phyloP scores from a whole-genome alignment of 2,888 invertebrate genomes.

The Trachelus troglodyta region DNA sequence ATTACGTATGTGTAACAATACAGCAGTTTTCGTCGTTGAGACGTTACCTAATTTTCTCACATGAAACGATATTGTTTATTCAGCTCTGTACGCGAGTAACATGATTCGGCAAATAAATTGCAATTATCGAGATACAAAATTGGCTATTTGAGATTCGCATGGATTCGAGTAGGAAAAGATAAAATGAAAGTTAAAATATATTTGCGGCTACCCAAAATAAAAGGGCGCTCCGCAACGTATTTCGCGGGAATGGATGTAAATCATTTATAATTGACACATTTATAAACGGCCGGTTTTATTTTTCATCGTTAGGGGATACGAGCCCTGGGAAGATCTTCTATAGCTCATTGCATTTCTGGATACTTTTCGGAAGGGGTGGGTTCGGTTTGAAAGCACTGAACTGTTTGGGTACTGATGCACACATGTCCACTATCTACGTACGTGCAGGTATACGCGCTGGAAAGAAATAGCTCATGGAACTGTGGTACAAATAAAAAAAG shows the following conservation, averaged over 20 bases:
- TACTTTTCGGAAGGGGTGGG: neutral
- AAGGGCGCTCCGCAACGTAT: neutral
- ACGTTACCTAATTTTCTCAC: neutral
- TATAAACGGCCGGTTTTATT: constrained; percentile 29
- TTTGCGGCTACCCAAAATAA: neutral
- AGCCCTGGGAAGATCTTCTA: constrained; percentile 1
- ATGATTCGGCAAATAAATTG: too few species aligned
- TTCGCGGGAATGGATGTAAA: constrained; percentile 17
- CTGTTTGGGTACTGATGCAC: neutral
- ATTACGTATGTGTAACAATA: constrained; percentile 27
- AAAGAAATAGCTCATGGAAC: neutral
- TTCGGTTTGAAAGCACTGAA: neutral
- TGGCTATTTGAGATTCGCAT: neutral
- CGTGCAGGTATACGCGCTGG: neutral
- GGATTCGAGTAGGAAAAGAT: neutral
- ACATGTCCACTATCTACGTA: neutral
- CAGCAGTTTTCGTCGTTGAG: constrained; percentile 24
- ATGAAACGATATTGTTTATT: too few species aligned
- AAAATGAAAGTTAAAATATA: neutral
- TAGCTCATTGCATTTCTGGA: neutral
- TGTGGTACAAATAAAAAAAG: neutral
- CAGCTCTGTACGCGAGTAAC: too few species aligned
- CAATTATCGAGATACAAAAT: neutral
- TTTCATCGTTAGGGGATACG: constrained; percentile 21
- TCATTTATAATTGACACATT: constrained; percentile 34